A percentile compares a stretch with the other conserved stretches of the same genome.
These are phyloP conservation scores for Pangasius djambal DNA, from an alignment of 2,797 vertebrate species.

Conservation along the genomic window DNA sequence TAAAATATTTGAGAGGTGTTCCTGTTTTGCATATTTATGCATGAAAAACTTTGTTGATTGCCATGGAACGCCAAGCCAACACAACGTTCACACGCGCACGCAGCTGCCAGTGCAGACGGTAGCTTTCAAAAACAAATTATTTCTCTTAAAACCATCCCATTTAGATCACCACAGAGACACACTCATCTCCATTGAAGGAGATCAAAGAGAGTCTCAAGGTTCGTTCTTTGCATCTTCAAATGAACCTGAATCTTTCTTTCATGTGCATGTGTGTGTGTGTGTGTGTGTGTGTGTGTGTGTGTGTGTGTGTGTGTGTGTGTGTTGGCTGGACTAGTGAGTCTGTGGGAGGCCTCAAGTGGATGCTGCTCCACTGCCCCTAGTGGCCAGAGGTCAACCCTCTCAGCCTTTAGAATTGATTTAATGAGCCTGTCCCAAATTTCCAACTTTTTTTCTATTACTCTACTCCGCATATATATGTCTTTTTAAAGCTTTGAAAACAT, in stretches of 20 bases:
- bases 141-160: slow-evolving; percentile 50
- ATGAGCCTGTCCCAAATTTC: slow-evolving; percentile 1
- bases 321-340: neutral
- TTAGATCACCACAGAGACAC: slow-evolving; percentile 48
- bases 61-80: slow-evolving; percentile 25
- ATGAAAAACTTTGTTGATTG: slow-evolving; percentile 51
- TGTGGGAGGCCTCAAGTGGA: slow-evolving; percentile 8
- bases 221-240: slow-evolving; percentile 42
- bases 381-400: slow-evolving; percentile 21
- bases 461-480: neutral
- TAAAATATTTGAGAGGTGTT: slow-evolving; percentile 51
- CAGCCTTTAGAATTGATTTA: slow-evolving; percentile 5
- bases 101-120: slow-evolving; percentile 38
- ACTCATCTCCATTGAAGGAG: slow-evolving; percentile 36
- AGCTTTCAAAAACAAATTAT: slow-evolving; percentile 49
- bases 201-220: slow-evolving; percentile 47
- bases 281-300: neutral
- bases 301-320: neutral
- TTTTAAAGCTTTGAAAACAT: slow-evolving; percentile 21
- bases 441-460: neutral
- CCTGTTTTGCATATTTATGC: slow-evolving; percentile 46
- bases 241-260: slow-evolving; percentile 46
- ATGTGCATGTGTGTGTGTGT: neutral
- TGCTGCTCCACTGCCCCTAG: slow-evolving; percentile 14
- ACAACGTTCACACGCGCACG: slow-evolving; percentile 7